phyloP scores from a whole-genome alignment of 2,888 invertebrate genomes.

The Patella depressa region DNA sequence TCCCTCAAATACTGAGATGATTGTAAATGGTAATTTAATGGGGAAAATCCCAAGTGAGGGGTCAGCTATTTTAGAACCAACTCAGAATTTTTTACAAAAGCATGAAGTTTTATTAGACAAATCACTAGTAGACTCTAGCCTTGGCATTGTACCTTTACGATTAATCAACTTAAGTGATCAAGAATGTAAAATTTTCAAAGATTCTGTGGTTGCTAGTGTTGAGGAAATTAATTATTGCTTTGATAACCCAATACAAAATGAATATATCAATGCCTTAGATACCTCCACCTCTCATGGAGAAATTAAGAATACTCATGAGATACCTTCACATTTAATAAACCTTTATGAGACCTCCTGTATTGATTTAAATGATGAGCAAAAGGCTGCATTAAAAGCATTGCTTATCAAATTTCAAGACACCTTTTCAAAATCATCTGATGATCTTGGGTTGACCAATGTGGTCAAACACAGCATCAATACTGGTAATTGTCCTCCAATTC shows the following conservation, averaged over 20 bases:
- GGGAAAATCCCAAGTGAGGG: too few relatives aligned
- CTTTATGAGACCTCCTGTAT: neutral
- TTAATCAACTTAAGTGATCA: neutral
- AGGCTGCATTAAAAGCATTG: neutral
- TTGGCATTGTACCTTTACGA: neutral
- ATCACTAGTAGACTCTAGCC: neutral
- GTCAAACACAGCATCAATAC: slow-evolving; percentile 33
- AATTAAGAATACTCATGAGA: neutral
- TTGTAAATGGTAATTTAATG: too few relatives aligned
- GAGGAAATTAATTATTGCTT: too few relatives aligned
- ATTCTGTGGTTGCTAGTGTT: neutral
- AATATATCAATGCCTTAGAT: too few relatives aligned
- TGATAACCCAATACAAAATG: too few relatives aligned
- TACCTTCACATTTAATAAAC: slow-evolving; percentile 19
- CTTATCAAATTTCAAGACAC: slow-evolving; percentile 19
- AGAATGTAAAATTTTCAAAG: neutral
- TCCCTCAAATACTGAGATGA: too few relatives aligned
- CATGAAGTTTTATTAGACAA: neutral
- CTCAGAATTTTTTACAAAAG: neutral
- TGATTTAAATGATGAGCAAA: slow-evolving; percentile 3
- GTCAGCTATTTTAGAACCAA: neutral
- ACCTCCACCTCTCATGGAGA: too few relatives aligned
- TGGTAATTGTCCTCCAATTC: slow-evolving; percentile 29
- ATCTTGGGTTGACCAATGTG: slow-evolving; percentile 19
- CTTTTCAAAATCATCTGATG: slow-evolving; percentile 17